These are phyloP conservation scores for Sitobion miscanthi DNA, from an alignment of 1,140 invertebrate species.

Conservation along the genomic window DNA sequence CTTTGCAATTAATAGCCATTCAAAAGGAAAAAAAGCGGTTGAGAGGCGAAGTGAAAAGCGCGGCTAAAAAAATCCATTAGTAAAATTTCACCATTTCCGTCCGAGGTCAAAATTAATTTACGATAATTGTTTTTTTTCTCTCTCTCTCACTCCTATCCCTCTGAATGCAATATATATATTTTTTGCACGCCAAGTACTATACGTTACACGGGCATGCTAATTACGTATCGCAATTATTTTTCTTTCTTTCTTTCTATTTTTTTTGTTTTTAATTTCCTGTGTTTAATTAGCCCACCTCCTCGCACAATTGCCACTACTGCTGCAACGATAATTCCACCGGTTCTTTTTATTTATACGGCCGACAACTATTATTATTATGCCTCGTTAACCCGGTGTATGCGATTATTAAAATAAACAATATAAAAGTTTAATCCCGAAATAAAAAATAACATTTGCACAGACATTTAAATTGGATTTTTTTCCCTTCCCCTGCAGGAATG, in stretches of 20 bases:
- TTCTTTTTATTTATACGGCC: conserved; percentile 53
- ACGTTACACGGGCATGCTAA: conserved; percentile 42
- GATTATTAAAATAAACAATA: conserved; percentile 56
- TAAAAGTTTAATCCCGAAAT: conserved; percentile 51
- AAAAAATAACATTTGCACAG: conserved; percentile 51
- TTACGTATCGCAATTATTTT: conserved; percentile 55
- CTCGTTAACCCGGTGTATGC: conserved; percentile 49
- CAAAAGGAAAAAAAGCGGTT: background rate
- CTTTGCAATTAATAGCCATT: background rate
- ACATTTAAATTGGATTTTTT: conserved; percentile 56
- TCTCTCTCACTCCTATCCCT: background rate
- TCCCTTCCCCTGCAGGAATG: background rate
- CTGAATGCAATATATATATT: conserved; percentile 26
- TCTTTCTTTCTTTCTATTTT: conserved; percentile 44
- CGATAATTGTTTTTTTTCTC: conserved; percentile 49
- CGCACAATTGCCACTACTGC: conserved; percentile 1
- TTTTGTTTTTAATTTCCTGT: conserved; percentile 55
- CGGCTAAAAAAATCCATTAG: conserved; percentile 42
- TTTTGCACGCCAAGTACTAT: conserved; percentile 37
- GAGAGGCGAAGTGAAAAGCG: background rate
- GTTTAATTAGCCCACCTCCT: conserved; percentile 52
- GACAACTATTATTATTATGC: conserved; percentile 49
- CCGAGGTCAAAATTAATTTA: conserved; percentile 55
- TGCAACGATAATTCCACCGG: conserved; percentile 35
- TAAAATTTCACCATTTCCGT: conserved; percentile 52